A percentile compares a stretch with the other conserved stretches of the same genome.
Evolutionary conservation across 2,888 invertebrate genomes (phyloP).

Genomic region (Bellardia pandia): DNA sequence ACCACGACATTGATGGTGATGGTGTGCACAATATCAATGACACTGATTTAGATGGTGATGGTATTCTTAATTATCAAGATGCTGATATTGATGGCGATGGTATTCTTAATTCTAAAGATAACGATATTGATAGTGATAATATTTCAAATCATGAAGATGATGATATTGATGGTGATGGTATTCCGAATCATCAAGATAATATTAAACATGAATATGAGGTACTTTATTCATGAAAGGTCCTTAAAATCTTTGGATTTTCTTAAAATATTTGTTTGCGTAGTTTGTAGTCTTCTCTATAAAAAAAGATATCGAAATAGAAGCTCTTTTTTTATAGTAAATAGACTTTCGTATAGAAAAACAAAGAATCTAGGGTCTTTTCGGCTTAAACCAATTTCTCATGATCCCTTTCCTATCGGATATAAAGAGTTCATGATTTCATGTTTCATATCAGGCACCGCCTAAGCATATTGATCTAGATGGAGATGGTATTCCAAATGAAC

Average conservation of each 20-base stretch:
- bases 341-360: conserved; percentile 65
- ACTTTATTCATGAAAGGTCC: conserved; percentile 70
- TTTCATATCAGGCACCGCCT: conserved; percentile 59
- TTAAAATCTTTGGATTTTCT: conserved; percentile 67
- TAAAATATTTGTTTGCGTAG: conserved; percentile 29
- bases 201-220: conserved; percentile 75
- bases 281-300: conserved; percentile 61
- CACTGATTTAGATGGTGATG: conserved; percentile 76
- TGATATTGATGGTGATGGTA: conserved; percentile 75
- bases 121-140: conserved; percentile 78
- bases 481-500: conserved; percentile 79
- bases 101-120: conserved; percentile 85
- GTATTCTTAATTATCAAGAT: conserved; percentile 75
- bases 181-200: conserved; percentile 77
- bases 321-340: conserved; percentile 68
- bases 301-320: conserved; percentile 56
- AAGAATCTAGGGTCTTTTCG: conserved; percentile 69
- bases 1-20: conserved; percentile 79
- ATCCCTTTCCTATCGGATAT: neutral
- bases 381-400: conserved; percentile 35
- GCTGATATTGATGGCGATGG: conserved; percentile 81
- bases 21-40: conserved; percentile 78
- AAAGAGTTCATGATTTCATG: conserved; percentile 65
- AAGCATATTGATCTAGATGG: conserved; percentile 75
- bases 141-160: conserved; percentile 75